Base-by-base conservation (phyloP, 2,797 vertebrate species). In the Acipenser ruthenus region DNA sequence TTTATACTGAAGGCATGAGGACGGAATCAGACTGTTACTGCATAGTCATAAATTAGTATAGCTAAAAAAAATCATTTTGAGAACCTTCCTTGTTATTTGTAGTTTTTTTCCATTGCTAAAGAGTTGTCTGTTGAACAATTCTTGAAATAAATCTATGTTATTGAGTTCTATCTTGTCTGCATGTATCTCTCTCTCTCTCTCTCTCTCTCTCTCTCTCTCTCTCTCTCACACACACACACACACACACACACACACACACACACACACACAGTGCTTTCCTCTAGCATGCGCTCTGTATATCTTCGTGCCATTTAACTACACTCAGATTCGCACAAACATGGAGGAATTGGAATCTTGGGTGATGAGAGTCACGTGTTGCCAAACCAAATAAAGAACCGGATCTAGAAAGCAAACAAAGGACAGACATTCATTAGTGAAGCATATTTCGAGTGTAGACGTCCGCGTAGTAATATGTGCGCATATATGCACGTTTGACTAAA, bases 71-170 rank as follows among this genome's bases (percentile, higher is more conserved):
- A 37, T 37, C 37, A 37, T 37, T 89, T 87, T 78, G 79, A 37
- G 90, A 85, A 86, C 79, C 78, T 90, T 91, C 79, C 86, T 95
- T 95, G 92, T 94, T 91, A 88, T 94, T 95, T 84, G 92, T 94
- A 93, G 89, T 86, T 92, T 84, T 87, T 83, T 37, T 37, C 37
- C 83, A 89, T 87, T 37, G 37, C 37, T 90, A 90, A 88, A 94
- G 91, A 91, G 88, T 93, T 94, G 93, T 94, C 92, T 96, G 94
- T 93, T 74, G 80, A 93, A 85, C 90, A 91, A 94, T 95, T 95
- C 93, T 94, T 89, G 87, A 99, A 99, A 98, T 90, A 99, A 96
- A 90, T 89, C 96, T 95, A 90, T 92, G 90, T 94, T 95, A 90
- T 89, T 87, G 90, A 89, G 86, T 92, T 87, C 85, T 80, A 77